Conservation (phyloP, 2,888 invertebrate genomes). For the Mimumesa dahlbomi region DNA sequence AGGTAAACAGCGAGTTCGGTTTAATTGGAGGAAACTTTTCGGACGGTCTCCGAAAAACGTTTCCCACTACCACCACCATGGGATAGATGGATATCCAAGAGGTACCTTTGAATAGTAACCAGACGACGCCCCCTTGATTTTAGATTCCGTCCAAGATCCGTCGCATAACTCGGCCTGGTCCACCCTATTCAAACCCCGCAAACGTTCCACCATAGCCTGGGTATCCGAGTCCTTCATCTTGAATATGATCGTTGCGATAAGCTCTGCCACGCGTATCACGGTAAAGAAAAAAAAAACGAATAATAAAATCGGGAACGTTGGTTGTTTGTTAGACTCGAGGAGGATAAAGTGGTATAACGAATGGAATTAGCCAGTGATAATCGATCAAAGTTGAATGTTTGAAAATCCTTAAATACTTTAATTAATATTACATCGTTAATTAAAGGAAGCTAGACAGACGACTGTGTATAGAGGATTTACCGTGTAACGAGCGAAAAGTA, state of each 20-base stretch:
- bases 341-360: neutral
- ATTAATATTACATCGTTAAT: too few relatives aligned
- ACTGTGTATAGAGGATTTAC: too few relatives aligned
- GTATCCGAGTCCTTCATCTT: conserved; percentile 45
- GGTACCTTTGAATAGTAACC: conserved; percentile 68
- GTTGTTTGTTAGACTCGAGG: too few relatives aligned
- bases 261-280: neutral
- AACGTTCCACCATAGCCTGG: conserved; percentile 40
- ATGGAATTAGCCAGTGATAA: too few relatives aligned
- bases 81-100: conserved; percentile 64
- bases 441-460: too few relatives aligned
- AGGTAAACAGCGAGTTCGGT: conserved; percentile 40
- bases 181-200: conserved; percentile 19
- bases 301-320: too few relatives aligned
- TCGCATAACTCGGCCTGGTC: conserved; percentile 59
- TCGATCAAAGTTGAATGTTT: too few relatives aligned
- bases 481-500: neutral
- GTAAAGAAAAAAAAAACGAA: neutral
- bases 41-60: conserved; percentile 45
- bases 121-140: conserved; percentile 65
- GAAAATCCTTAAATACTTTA: too few relatives aligned
- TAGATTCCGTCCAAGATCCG: conserved; percentile 67
- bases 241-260: conserved; percentile 42
- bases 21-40: conserved; percentile 57
- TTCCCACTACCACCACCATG: conserved; percentile 5